Base-by-base conservation (phyloP, 1,140 invertebrate species). In the Drosophila azteca region DNA sequence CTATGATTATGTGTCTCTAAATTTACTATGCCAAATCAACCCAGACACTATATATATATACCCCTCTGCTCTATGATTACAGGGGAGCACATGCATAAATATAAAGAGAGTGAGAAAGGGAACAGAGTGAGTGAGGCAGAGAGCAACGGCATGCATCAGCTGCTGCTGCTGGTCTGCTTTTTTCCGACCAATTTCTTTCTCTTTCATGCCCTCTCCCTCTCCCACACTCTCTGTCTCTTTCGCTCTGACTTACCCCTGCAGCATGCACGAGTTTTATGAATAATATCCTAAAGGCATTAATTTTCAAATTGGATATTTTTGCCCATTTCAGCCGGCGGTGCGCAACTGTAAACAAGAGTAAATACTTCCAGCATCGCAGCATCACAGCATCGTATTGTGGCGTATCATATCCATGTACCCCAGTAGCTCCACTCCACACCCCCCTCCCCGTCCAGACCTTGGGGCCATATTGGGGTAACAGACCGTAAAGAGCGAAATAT, bases 231-330 rank as follows among this genome's bases (percentile, higher is more conserved):
- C 39, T 29, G 50, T 52, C 39, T 11, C 20, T 24, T 11, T 58
- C 46, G 50, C 62, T 63, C 55, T 50, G 46, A 43, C 51, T 49
- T 54, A 41, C 39, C 50, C 17, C 64, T 54, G 63, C 49, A 62
- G 57, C 50, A 55, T 53, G 61, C 63, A 87, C 24, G 79, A 79
- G 65, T 76, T 88, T 83, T 88, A 88, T 88, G 83, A 88, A 88
- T 88, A 88, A 88, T 88, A 88, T 88, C 83, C 83, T 88, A 41
- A 71, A 77, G 83, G 83, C 83, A 88, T 88, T 88, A 88, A 88
- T 88, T 88, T 87, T 88, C 72, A 88, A 88, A 88, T 88, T 88
- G 71, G 76, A 83, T 88, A 88, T 88, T 88, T 80, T 88, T 79
- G 83, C 29, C 83, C 83, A 88, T 88, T 88, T 77, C 58, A 48